A percentile compares a stretch with the other conserved stretches of the same genome.
phyloP scores from a whole-genome alignment of 2,888 invertebrate genomes.

The Drosophila engyochracea region DNA sequence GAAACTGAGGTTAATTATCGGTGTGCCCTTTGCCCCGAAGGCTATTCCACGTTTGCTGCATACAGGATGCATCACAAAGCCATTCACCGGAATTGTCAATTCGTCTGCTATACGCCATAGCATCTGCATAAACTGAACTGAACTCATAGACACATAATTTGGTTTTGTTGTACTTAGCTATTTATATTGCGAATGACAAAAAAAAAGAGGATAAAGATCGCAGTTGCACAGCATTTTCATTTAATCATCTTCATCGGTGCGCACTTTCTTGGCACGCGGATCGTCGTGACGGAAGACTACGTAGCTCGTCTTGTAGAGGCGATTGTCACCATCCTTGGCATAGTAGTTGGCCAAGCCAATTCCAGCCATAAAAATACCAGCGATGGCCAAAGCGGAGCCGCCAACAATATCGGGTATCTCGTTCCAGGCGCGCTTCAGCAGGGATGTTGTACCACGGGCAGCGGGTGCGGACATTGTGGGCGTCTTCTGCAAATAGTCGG shows the following conservation, averaged over 20 bases:
- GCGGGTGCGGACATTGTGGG: slow-evolving; percentile 77
- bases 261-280: slow-evolving; percentile 87
- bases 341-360: slow-evolving; percentile 86
- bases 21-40: slow-evolving; percentile 44
- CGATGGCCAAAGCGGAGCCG: slow-evolving; percentile 87
- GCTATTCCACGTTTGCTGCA: slow-evolving; percentile 52
- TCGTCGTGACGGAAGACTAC: slow-evolving; percentile 90
- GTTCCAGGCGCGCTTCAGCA: slow-evolving; percentile 86
- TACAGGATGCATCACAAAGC: slow-evolving; percentile 48
- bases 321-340: slow-evolving; percentile 88
- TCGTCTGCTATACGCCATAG: slow-evolving; percentile 26
- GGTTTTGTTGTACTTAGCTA: slow-evolving; percentile 62
- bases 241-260: slow-evolving; percentile 85
- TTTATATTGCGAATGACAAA: slow-evolving; percentile 39
- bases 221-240: slow-evolving; percentile 27
- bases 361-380: slow-evolving; percentile 87
- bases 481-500: slow-evolving; percentile 21
- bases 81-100: slow-evolving; percentile 34
- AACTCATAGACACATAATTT: not conserved
- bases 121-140: not conserved
- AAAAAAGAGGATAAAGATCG: slow-evolving; percentile 22
- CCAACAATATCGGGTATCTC: slow-evolving; percentile 91
- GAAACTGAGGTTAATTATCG: slow-evolving; percentile 24
- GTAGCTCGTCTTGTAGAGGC: slow-evolving; percentile 88
- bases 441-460: slow-evolving; percentile 75